Base-by-base conservation (phyloP, 2,888 invertebrate species). In the Apamea anceps region DNA sequence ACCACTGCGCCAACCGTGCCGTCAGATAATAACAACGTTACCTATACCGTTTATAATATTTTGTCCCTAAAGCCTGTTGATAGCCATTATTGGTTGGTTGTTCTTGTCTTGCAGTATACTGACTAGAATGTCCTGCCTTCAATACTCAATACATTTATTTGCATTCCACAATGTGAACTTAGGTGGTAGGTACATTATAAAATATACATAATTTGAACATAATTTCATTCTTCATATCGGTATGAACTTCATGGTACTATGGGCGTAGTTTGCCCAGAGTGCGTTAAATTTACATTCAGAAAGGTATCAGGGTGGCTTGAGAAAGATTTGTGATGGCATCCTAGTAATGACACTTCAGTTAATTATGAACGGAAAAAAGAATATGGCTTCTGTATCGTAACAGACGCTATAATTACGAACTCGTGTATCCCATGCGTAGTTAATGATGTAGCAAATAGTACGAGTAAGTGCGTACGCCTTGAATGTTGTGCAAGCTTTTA, bases 401-500 rank as follows among this genome's bases (percentile, higher is more conserved):
- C 48, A 15, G n/a, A 57, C 15, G n/a, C 32, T 75, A 51, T 67
- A 73, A 73, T 76, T 75, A 73, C 37, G 32, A 75, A 65, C 45
- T 68, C 66, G 48, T 73, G 63, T 60, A 63, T 51, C 51, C 21
- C 32, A n/a, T 51, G 54, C 48, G 28, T 76, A 70, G 21, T 67
- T 62, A 81, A 79, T 75, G 60, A 70, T 75, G 77, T 48, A 63
- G 76, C 48, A 73, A 80, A 79, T 78, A 72, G 67, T 42, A 7
- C 42, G 42, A 42, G 42, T 67, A 15, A 54, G 66, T 80, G 62
- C 72, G 75, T 76, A 68, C 75, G 67, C 25, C n/a, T 74, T 48
- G 65, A 73, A 71, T 75, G 67, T 86, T 86, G 77, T 66, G 72
- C 63, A 75, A 88, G 70, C 72, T 67, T 54, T 66, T 77, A 79